Evolutionary conservation across 2,797 vertebrate genomes (phyloP).

Genomic region (Gallinago nigripennis): DNA sequence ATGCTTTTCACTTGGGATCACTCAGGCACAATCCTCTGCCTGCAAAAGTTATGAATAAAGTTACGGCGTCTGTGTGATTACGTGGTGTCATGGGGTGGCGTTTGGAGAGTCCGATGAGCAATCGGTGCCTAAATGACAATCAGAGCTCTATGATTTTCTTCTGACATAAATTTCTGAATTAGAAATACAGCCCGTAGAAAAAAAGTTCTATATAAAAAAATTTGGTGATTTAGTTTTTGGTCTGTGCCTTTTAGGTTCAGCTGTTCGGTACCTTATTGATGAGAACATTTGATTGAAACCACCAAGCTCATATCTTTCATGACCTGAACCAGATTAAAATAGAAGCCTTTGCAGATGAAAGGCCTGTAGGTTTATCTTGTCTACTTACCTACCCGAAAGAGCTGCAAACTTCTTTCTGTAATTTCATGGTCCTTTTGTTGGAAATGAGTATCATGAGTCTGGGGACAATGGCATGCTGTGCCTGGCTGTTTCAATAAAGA

Average conservation of each 20-base stretch:
- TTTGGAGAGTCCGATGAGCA: neutral
- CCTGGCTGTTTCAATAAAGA: slow-evolving; percentile 23
- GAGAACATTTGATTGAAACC: neutral
- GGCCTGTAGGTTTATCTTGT: slow-evolving; percentile 28
- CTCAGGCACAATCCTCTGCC: neutral
- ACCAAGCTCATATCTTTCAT: neutral
- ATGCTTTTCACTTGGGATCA: neutral
- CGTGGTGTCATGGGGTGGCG: neutral
- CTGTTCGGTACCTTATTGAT: neutral
- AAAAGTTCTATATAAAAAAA: neutral
- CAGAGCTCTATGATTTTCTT: neutral
- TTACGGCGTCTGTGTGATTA: neutral
- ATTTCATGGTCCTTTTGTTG: slow-evolving; percentile 49
- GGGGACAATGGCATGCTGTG: slow-evolving; percentile 23
- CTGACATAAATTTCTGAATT: neutral
- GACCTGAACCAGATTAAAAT: neutral
- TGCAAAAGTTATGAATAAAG: neutral
- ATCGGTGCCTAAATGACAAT: neutral
- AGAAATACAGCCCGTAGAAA: neutral
- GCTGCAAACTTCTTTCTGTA: neutral
- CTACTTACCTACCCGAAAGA: slow-evolving; percentile 1
- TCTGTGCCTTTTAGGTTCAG: neutral
- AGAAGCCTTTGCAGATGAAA: slow-evolving; percentile 27
- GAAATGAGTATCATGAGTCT: neutral
- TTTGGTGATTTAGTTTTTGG: neutral